Evolutionary conservation across 1,140 invertebrate genomes (phyloP).

Genomic region (Ostrea edulis): DNA sequence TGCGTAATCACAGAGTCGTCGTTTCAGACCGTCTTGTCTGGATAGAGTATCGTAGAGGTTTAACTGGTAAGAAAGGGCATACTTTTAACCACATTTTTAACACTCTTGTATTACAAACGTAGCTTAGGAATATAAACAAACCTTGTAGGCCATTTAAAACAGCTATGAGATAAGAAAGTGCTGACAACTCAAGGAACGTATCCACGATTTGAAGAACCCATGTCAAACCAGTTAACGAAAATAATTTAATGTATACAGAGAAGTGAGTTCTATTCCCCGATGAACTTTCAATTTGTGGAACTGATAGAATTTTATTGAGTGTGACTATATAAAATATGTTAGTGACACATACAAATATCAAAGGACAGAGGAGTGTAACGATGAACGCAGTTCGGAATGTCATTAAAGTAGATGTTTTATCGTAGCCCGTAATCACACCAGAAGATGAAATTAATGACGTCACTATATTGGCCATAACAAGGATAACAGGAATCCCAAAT

Average conservation of each 20-base stretch:
- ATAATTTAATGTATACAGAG: neutral
- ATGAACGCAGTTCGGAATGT: neutral
- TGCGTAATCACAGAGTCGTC: neutral
- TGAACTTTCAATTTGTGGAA: neutral
- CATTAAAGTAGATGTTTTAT: neutral
- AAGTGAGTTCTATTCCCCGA: neutral
- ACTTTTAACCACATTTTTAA: neutral
- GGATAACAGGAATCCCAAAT: neutral
- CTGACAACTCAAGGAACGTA: neutral
- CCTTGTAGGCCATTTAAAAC: neutral
- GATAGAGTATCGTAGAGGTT: neutral
- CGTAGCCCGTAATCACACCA: neutral
- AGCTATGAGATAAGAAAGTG: neutral
- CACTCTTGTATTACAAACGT: constrained; percentile 4
- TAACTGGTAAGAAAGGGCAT: neutral
- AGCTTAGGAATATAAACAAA: neutral
- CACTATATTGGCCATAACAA: neutral
- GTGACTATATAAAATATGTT: constrained; percentile 6
- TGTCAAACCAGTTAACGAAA: neutral
- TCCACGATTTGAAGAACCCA: neutral
- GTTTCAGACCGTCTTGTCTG: neutral
- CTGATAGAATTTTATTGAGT: neutral
- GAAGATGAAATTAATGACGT: neutral
- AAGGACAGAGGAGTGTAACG: neutral
- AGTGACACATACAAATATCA: neutral